Evolutionary conservation across 2,888 invertebrate species (phyloP).

Genomic region (Andrena bicolor): DNA sequence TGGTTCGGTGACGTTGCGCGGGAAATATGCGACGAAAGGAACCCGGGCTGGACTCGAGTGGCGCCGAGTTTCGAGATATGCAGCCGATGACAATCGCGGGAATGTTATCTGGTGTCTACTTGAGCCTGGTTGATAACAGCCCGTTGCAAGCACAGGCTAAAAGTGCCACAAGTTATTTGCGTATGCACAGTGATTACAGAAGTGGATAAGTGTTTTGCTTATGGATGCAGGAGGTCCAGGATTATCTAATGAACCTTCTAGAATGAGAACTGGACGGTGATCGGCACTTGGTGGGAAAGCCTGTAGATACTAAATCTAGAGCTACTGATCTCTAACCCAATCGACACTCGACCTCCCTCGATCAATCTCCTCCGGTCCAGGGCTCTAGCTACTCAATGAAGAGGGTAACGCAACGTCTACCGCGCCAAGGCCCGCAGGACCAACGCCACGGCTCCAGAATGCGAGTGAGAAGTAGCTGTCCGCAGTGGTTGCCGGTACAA

Average conservation of each 20-base stretch:
- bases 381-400: background rate
- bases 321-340: background rate
- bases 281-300: background rate
- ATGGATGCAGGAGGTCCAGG: background rate
- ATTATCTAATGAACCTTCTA: constrained; percentile 1
- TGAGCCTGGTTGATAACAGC: background rate
- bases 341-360: background rate
- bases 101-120: background rate
- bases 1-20: background rate
- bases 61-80: constrained; percentile 5
- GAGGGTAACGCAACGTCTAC: background rate
- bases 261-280: background rate
- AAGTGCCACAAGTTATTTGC: background rate
- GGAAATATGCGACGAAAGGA: constrained; percentile 10
- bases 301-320: background rate
- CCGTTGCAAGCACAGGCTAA: background rate
- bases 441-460: background rate
- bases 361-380: background rate
- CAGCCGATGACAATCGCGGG: background rate
- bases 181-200: background rate
- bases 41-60: background rate
- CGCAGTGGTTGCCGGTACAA: background rate
- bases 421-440: background rate
- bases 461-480: background rate
- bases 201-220: background rate